A percentile compares a stretch with the other conserved stretches of the same genome.
phyloP scores from a whole-genome alignment of 1,140 invertebrate species.

The Brachionus koreanus region DNA sequence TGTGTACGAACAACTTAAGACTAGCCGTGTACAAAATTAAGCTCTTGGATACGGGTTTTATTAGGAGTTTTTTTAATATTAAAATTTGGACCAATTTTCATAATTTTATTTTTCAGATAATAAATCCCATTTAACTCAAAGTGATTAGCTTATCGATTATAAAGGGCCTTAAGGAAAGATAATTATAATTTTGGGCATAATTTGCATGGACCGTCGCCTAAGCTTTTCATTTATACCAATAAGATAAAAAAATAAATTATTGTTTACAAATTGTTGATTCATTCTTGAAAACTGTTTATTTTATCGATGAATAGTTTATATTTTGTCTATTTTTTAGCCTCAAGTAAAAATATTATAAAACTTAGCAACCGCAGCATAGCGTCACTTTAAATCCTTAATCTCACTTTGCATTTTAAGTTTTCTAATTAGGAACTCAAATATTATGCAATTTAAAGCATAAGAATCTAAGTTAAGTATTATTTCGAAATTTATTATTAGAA shows the following conservation, averaged over 20 bases:
- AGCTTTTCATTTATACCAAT: neutral
- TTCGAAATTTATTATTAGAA: neutral
- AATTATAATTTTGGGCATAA: neutral
- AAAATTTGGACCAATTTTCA: neutral
- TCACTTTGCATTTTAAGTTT: neutral
- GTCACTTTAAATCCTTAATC: neutral
- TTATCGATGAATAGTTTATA: neutral
- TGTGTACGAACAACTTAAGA: neutral
- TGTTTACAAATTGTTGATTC: neutral
- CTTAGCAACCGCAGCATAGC: neutral
- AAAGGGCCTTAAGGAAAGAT: neutral
- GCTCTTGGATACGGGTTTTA: neutral
- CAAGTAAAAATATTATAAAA: neutral
- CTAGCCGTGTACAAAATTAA: neutral
- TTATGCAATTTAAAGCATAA: neutral
- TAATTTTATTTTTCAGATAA: constrained; percentile 6
- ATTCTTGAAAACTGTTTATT: neutral
- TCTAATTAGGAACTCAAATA: neutral
- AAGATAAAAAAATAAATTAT: neutral
- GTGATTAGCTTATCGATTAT: neutral
- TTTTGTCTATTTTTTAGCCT: neutral
- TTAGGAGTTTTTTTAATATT: neutral
- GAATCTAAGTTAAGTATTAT: neutral
- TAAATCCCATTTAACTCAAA: neutral
- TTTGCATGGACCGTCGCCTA: neutral